These are phyloP conservation scores for Volucella inanis DNA, from an alignment of 2,888 invertebrate species.

Conservation along the genomic window DNA sequence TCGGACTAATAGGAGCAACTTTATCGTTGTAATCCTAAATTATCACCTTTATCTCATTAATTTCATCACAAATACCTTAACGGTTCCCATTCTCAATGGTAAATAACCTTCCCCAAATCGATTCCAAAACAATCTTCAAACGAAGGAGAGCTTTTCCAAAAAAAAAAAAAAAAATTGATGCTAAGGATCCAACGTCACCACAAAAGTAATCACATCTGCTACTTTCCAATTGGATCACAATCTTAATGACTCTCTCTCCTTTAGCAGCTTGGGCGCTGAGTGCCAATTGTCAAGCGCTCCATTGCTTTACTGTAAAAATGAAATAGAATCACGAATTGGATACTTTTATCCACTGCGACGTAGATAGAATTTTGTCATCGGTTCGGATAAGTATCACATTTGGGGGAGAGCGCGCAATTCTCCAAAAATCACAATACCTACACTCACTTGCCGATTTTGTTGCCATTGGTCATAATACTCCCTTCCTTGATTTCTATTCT, in stretches of 20 bases:
- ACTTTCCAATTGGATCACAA: slow-evolving; percentile 50
- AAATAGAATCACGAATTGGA: not conserved
- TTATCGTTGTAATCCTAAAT: slow-evolving; percentile 63
- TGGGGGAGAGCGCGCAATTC: slow-evolving; percentile 21
- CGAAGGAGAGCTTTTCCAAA: not conserved
- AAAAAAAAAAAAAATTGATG: slow-evolving; percentile 41
- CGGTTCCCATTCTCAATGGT: slow-evolving; percentile 47
- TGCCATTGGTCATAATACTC: slow-evolving; percentile 6
- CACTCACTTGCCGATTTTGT: slow-evolving; percentile 3
- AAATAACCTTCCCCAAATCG: slow-evolving; percentile 41
- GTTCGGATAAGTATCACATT: slow-evolving; percentile 21
- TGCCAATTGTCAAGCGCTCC: not conserved
- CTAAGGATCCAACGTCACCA: slow-evolving; percentile 46
- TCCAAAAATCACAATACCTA: not conserved
- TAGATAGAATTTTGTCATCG: slow-evolving; percentile 35
- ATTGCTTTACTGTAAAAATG: not conserved
- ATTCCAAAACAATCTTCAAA: slow-evolving; percentile 9
- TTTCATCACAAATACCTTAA: slow-evolving; percentile 63
- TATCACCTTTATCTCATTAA: slow-evolving; percentile 58
- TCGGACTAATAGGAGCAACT: slow-evolving; percentile 39
- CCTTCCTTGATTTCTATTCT: not conserved
- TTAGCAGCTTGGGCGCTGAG: not conserved
- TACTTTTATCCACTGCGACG: slow-evolving; percentile 27
- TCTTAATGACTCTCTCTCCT: slow-evolving; percentile 52
- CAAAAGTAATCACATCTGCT: slow-evolving; percentile 61